Conservation (phyloP, 2,113 vertebrate species). For the Lophochroa leadbeateri region DNA sequence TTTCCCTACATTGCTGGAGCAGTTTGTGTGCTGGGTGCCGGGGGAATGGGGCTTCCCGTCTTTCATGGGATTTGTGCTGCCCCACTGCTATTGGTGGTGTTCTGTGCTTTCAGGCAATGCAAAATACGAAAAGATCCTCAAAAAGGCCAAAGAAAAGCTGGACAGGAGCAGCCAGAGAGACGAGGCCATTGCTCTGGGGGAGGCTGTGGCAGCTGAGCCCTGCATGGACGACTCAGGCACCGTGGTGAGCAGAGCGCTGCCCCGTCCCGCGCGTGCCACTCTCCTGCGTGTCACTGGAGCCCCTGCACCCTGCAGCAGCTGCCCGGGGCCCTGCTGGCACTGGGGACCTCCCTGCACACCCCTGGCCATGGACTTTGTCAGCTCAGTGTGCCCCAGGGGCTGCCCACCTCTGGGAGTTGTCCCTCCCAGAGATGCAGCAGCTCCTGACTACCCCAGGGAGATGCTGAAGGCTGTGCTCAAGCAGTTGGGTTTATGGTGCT, state of each 20-base stretch:
- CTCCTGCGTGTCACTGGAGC: not conserved
- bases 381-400: not conserved
- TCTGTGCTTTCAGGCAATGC: constrained; percentile 66
- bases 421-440: accelerated
- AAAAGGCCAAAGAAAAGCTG: constrained; percentile 50
- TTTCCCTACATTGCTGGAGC: not conserved
- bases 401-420: not conserved
- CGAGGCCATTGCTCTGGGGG: not conserved
- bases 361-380: accelerated
- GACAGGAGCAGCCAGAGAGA: constrained; percentile 30
- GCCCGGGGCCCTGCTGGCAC: accelerated
- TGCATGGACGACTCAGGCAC: accelerated
- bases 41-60: not conserved
- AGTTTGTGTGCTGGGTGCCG: accelerated
- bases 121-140: constrained; percentile 55
- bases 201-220: not conserved
- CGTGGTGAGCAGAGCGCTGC: not conserved
- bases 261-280: not conserved
- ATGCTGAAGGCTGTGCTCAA: not conserved
- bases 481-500: not conserved
- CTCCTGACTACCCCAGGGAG: too few species aligned
- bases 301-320: too few species aligned
- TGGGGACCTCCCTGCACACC: not conserved
- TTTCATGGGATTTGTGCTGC: not conserved
- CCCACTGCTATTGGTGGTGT: not conserved